phyloP scores from a whole-genome alignment of 2,888 invertebrate genomes.

The Cryptocephalus moraei region DNA sequence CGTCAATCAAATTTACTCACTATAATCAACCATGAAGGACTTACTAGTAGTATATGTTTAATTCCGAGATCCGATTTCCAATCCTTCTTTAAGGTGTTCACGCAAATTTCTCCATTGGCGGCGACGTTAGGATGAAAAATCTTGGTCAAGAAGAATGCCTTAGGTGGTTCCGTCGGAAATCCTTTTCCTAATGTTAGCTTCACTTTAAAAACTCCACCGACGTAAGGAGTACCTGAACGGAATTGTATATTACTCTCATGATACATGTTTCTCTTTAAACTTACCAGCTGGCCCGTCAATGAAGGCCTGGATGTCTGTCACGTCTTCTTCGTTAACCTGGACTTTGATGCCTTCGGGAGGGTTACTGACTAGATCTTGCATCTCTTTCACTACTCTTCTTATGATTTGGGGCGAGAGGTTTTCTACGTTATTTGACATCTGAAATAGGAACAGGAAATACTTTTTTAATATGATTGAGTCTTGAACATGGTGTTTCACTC shows the following conservation, averaged over 20 bases:
- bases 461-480: neutral
- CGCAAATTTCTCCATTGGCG: constrained; percentile 89
- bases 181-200: constrained; percentile 85
- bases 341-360: constrained; percentile 90
- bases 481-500: neutral
- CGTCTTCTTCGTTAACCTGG: constrained; percentile 81
- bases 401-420: constrained; percentile 91
- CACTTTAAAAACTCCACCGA: constrained; percentile 79
- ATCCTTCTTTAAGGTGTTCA: constrained; percentile 91
- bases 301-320: constrained; percentile 86
- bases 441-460: constrained; percentile 23
- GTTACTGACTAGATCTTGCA: constrained; percentile 68
- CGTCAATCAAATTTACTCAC: too few relatives aligned
- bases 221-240: constrained; percentile 74
- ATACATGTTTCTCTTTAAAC: neutral
- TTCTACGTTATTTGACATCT: constrained; percentile 81
- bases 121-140: constrained; percentile 97
- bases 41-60: constrained; percentile 81
- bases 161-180: constrained; percentile 86
- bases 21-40: constrained; percentile 20
- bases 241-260: neutral
- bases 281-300: constrained; percentile 70
- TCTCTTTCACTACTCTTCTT: constrained; percentile 76
- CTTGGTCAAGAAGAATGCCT: constrained; percentile 87
- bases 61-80: constrained; percentile 95